Evolutionary conservation across 2,113 vertebrate species (phyloP).

Genomic region (Fukomys damarensis): DNA sequence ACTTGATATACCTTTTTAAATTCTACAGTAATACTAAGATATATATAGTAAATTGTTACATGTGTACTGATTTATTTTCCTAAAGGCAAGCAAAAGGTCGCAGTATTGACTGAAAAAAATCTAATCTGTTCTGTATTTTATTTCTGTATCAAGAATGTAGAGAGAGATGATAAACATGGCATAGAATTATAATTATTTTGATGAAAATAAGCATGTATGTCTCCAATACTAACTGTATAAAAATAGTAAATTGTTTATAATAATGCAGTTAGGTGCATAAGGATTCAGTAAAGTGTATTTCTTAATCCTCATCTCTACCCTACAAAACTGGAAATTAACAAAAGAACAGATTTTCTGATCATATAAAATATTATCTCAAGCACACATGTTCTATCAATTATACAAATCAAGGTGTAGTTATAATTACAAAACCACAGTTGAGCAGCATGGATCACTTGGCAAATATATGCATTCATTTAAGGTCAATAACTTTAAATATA

Average conservation of each 20-base stretch:
- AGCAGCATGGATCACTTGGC: background rate
- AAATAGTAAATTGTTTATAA: background rate
- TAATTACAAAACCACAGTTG: background rate
- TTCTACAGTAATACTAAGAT: background rate
- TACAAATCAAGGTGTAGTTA: background rate
- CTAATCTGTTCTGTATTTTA: background rate
- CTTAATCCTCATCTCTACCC: background rate
- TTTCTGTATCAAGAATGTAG: background rate
- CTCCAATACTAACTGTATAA: background rate
- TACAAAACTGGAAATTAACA: background rate
- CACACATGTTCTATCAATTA: background rate
- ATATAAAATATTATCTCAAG: background rate
- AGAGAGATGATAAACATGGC: background rate
- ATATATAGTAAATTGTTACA: background rate
- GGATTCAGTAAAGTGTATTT: background rate
- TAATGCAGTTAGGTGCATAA: no score
- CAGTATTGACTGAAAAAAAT: background rate
- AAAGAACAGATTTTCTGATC: background rate
- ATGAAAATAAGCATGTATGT: background rate
- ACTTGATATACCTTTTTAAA: constrained; percentile 27
- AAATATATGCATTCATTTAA: background rate
- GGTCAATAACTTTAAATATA: background rate
- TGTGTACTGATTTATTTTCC: background rate
- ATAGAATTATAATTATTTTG: background rate
- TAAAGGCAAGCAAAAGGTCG: background rate